Evolutionary conservation across 2,113 vertebrate species (phyloP), one percentile per base, ranked within the genome.

Genomic region (Leptocoma aspasia): DNA sequence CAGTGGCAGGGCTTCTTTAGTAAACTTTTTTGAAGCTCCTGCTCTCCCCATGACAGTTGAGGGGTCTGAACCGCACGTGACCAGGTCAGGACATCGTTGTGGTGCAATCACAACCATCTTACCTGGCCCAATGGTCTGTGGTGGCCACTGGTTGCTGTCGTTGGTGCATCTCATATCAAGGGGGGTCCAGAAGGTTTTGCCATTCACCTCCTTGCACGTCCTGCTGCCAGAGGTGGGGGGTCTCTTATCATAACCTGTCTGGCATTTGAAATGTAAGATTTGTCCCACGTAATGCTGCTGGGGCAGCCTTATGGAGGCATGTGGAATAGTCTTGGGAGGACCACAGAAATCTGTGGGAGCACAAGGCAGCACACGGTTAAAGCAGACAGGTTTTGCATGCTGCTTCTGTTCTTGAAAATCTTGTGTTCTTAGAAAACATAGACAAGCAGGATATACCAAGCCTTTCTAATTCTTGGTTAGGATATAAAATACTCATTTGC

Each of bases 271-370:
- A 82, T 86, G 16, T 28, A 97, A 28, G 16, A 86, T 82, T 71
- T 97, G 96, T 28, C 92, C 93, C 53, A 92, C 15, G 0, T 19
- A 70, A 61, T 79, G 70, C 3, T 5, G 0, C 2, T 15, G 15
- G 39, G 45, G 54, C n/a, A 2, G 18, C 1, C 0, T 53, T 71
- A 94, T 15, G 64, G 11, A 94, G 37, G 94, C 86, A 9, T 96
- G 92, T 39, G 89, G 88, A 54, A 95, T 0, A n/a, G 69, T 16
- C 82, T 27, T 89, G 69, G 96, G 95, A 66, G 61, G 70, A 75
- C 72, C 92, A 76, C 96, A 97, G 71, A 94, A 95, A 75, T 9
- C 96, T 97, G 90, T 37, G 37, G 70, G 86, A 54, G 57, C 60
- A 91, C 49, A 90, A 89, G n/a, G 52, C 44, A 88, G 20, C n/a